A percentile compares a stretch with the other conserved stretches of the same genome.
These are phyloP conservation scores for Lateolabrax maculatus DNA, from an alignment of 2,797 vertebrate genomes.

Conservation along the genomic window DNA sequence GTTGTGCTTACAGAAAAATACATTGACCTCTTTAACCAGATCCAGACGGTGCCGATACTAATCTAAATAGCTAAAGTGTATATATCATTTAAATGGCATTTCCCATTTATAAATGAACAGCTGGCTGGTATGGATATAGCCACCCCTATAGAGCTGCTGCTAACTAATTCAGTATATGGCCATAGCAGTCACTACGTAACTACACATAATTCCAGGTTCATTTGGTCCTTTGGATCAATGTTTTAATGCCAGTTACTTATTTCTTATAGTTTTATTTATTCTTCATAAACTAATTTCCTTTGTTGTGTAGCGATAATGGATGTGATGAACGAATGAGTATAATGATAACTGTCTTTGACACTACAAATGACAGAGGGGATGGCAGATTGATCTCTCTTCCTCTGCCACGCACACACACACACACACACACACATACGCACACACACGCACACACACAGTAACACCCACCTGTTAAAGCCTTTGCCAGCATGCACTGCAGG, in stretches of 20 bases:
- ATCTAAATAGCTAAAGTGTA: slow-evolving; percentile 22
- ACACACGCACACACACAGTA: slow-evolving; percentile 22
- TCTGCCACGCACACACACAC: slow-evolving; percentile 14
- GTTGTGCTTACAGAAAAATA: not conserved
- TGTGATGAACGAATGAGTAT: not conserved
- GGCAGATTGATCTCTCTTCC: slow-evolving; percentile 52
- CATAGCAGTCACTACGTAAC: not conserved
- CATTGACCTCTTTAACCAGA: slow-evolving; percentile 28
- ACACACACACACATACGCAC: slow-evolving; percentile 25
- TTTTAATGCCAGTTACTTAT: not conserved
- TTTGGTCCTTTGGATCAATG: not conserved
- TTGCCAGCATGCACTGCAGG: slow-evolving; percentile 46
- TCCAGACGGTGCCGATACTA: slow-evolving; percentile 18
- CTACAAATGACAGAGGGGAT: slow-evolving; percentile 13
- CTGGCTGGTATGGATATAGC: slow-evolving; percentile 13
- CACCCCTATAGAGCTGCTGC: slow-evolving; percentile 1
- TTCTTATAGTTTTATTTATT: not conserved
- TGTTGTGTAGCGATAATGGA: not conserved
- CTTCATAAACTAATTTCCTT: not conserved
- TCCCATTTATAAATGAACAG: slow-evolving; percentile 32
- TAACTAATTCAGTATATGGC: not conserved
- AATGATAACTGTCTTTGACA: not conserved
- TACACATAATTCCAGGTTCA: not conserved
- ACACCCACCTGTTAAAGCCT: slow-evolving; percentile 59
- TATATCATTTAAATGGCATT: slow-evolving; percentile 9